Percentiles rank a stretch among this genome's conserved stretches.
Conservation (phyloP, 2,888 invertebrate species). For the Phengaris alcon region DNA sequence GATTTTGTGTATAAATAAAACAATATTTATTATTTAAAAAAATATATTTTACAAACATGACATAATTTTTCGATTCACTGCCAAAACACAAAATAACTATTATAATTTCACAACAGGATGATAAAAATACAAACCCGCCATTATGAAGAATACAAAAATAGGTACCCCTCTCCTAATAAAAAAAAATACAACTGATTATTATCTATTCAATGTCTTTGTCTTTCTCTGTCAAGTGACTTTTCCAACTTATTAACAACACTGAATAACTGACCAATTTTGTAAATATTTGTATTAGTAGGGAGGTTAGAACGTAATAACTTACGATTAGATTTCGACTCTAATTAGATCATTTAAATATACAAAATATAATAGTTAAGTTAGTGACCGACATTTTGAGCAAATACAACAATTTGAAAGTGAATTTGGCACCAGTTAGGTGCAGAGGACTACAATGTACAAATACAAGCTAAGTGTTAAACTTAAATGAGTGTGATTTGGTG, state of each 20-base stretch:
- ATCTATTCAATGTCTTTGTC: no score
- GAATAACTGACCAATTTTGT: no score
- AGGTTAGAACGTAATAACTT: neutral
- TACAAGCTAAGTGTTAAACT: slow-evolving; percentile 31
- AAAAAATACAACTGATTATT: no score
- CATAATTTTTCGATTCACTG: neutral
- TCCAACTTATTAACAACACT: no score
- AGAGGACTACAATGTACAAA: slow-evolving; percentile 58
- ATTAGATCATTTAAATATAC: neutral
- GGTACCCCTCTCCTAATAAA: no score
- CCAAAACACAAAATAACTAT: neutral
- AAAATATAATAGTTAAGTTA: neutral
- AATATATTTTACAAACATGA: slow-evolving; percentile 25
- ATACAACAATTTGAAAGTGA: slow-evolving; percentile 40
- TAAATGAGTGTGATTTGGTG: neutral
- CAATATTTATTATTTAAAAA: slow-evolving; percentile 7
- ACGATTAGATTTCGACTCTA: neutral
- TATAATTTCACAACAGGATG: neutral
- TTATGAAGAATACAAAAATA: neutral
- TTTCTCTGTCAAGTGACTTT: no score
- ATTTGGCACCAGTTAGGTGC: slow-evolving; percentile 74
- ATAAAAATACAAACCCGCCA: slow-evolving; percentile 6
- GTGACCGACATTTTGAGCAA: slow-evolving; percentile 55
- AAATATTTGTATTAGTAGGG: no score
- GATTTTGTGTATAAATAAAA: neutral